Conservation (phyloP, 2,888 invertebrate species). For the Synergus umbraculus region DNA sequence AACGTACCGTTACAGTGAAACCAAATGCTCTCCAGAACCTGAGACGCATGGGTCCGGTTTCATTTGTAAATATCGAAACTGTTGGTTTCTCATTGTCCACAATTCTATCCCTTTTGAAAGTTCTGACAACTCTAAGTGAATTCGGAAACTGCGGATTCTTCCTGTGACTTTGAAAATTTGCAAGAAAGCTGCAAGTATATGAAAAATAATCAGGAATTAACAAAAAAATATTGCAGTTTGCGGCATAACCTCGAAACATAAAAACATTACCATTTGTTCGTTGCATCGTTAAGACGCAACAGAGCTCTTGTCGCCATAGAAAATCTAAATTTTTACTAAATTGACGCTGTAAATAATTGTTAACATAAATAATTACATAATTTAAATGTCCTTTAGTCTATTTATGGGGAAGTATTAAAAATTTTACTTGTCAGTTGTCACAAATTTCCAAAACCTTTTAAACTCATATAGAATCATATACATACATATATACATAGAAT, state of each 20-base stretch:
- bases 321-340: background rate
- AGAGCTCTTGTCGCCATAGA: constrained; percentile 26
- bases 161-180: constrained; percentile 58
- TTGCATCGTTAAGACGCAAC: constrained; percentile 28
- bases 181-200: constrained; percentile 63
- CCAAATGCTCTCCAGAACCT: constrained; percentile 82
- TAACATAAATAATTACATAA: background rate
- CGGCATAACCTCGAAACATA: constrained; percentile 1
- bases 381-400: background rate
- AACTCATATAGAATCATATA: too few relatives aligned
- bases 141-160: constrained; percentile 57
- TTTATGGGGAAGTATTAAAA: background rate
- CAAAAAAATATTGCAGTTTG: background rate
- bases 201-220: background rate
- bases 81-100: constrained; percentile 42
- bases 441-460: background rate
- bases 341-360: background rate
- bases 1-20: constrained; percentile 83
- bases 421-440: background rate
- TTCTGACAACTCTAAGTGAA: constrained; percentile 59
- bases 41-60: constrained; percentile 77
- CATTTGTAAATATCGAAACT: constrained; percentile 65
- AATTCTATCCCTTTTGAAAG: constrained; percentile 59
- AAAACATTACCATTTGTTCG: background rate
- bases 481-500: too few relatives aligned